Conservation (phyloP, 92 coral and sea anemone species). For the Parazoanthus atlanticus region DNA sequence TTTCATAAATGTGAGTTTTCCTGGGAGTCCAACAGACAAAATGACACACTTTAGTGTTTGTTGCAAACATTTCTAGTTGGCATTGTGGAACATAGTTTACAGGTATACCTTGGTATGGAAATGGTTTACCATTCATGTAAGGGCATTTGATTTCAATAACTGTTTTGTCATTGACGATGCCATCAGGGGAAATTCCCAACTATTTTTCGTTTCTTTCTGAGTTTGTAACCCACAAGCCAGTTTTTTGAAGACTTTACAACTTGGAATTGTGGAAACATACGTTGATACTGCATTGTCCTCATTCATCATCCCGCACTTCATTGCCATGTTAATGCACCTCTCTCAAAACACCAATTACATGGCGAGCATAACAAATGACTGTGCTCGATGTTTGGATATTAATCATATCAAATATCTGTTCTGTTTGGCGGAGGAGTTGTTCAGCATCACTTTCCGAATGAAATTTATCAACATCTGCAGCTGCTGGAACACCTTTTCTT, state of each 20-base stretch:
- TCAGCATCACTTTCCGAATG: neutral
- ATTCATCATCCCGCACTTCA: conserved; percentile 63
- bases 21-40: neutral
- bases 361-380: conserved; percentile 1
- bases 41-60: neutral
- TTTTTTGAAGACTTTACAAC: conserved; percentile 12
- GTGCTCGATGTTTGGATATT: neutral
- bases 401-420: conserved; percentile 33
- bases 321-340: conserved; percentile 33
- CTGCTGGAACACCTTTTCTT: no score
- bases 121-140: neutral
- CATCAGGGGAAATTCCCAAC: conserved; percentile 63
- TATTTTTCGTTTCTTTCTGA: conserved; percentile 25
- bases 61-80: conserved; percentile 3
- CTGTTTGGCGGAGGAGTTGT: conserved; percentile 23
- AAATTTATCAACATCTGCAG: neutral
- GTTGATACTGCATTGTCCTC: conserved; percentile 47
- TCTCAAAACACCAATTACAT: neutral
- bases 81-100: neutral
- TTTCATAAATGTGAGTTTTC: neutral
- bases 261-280: neutral
- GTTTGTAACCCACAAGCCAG: conserved; percentile 45
- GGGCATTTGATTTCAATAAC: conserved; percentile 45
- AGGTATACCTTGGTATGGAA: neutral
- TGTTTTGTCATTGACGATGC: conserved; percentile 4